Conservation (phyloP, 2,797 vertebrate genomes). For the Podargus strigoides region DNA sequence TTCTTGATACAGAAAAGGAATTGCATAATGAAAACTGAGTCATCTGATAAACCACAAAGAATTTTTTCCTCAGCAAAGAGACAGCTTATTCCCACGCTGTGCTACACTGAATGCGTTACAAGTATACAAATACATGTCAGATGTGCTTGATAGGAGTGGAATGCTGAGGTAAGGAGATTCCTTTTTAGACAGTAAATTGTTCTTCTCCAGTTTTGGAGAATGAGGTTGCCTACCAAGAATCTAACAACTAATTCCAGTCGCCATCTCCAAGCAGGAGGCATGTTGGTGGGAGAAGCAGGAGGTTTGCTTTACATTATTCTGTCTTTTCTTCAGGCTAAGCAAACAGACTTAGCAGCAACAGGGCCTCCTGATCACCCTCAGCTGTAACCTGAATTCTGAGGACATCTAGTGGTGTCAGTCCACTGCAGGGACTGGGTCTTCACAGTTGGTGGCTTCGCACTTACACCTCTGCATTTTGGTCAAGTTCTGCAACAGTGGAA, state of each 20-base stretch:
- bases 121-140: not conserved
- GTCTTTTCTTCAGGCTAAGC: not conserved
- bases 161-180: not conserved
- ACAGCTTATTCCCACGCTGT: not conserved
- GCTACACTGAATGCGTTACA: not conserved
- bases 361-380: not conserved
- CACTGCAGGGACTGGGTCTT: not conserved
- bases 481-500: not conserved
- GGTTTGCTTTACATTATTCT: not conserved
- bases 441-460: not conserved
- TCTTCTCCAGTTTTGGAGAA: not conserved
- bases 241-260: not conserved
- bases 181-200: not conserved
- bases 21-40: not conserved
- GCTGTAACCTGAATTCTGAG: slow-evolving; percentile 10
- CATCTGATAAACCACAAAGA: not conserved
- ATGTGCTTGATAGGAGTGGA: not conserved
- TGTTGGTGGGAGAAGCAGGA: not conserved
- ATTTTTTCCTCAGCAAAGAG: not conserved
- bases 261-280: not conserved
- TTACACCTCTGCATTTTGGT: not conserved
- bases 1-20: not conserved
- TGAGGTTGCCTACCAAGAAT: not conserved
- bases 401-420: slow-evolving; percentile 34
- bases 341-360: not conserved